phyloP scores from a whole-genome alignment of 1,140 invertebrate species.

The Chelonus insularis region DNA sequence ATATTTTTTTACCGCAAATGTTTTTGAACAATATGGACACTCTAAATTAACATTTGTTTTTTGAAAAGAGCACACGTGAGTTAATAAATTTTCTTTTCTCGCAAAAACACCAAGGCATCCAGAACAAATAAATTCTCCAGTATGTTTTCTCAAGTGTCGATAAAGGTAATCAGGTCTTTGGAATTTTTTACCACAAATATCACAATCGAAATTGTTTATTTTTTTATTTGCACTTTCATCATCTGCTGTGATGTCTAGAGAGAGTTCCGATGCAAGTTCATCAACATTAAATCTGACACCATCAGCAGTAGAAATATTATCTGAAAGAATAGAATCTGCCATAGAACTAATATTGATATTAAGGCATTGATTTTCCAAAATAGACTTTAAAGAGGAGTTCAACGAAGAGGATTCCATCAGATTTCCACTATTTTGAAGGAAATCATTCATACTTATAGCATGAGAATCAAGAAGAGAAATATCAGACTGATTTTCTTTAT shows the following conservation, averaged over 20 bases:
- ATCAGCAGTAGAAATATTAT: slow-evolving; percentile 28
- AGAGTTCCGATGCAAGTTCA: slow-evolving; percentile 28
- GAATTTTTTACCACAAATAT: slow-evolving; percentile 59
- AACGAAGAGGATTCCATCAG: slow-evolving; percentile 29
- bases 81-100: slow-evolving; percentile 34
- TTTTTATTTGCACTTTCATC: slow-evolving; percentile 20
- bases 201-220: slow-evolving; percentile 42
- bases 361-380: slow-evolving; percentile 31
- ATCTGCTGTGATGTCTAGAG: slow-evolving; percentile 29
- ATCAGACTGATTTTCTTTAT: slow-evolving; percentile 27
- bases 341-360: slow-evolving; percentile 29
- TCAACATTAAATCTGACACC: slow-evolving; percentile 32
- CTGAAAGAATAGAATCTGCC: slow-evolving; percentile 29
- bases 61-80: slow-evolving; percentile 28
- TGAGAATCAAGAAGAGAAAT: slow-evolving; percentile 28
- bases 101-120: slow-evolving; percentile 38
- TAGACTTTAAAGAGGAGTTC: slow-evolving; percentile 30
- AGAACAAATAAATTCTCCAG: slow-evolving; percentile 54
- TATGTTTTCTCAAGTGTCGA: slow-evolving; percentile 58
- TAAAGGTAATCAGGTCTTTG: slow-evolving; percentile 52
- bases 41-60: slow-evolving; percentile 22
- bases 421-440: slow-evolving; percentile 27
- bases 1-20: slow-evolving; percentile 33
- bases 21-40: slow-evolving; percentile 34
- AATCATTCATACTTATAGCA: slow-evolving; percentile 31